Evolutionary conservation across 2,113 vertebrate species (phyloP).

Genomic region (Artemisiospiza belli): DNA sequence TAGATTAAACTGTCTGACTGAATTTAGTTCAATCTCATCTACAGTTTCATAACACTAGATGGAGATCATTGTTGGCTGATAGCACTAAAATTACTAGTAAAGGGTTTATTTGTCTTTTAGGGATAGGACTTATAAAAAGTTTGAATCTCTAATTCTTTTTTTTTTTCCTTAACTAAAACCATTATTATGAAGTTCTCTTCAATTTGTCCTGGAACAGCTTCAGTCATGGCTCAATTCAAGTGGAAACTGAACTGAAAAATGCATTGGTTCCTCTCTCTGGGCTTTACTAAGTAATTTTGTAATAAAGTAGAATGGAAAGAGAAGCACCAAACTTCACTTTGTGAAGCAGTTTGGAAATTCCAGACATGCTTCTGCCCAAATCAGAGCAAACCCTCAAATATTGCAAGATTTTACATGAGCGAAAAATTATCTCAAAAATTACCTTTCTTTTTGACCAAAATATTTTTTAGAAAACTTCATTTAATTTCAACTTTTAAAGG

Average conservation of each 20-base stretch:
- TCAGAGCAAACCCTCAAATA: background rate
- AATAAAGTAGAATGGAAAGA: background rate
- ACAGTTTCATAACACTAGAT: background rate
- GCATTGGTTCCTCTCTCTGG: background rate
- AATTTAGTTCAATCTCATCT: background rate
- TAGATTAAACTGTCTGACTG: background rate
- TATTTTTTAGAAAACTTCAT: background rate
- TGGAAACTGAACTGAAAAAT: slow-evolving; percentile 16
- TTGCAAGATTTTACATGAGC: background rate
- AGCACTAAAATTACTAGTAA: background rate
- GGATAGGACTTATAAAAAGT: background rate
- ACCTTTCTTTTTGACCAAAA: background rate
- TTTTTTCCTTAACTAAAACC: background rate
- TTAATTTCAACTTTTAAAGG: background rate
- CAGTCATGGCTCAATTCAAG: background rate
- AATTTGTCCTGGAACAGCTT: background rate
- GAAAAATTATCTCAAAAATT: background rate
- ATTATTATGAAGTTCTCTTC: background rate
- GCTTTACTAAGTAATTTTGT: background rate
- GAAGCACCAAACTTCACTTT: background rate
- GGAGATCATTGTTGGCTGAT: background rate
- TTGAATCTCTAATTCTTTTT: background rate
- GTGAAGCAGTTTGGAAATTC: background rate
- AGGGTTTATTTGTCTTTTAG: background rate
- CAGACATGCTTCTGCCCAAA: background rate